A percentile compares a stretch with the other conserved stretches of the same genome.
Evolutionary conservation across 1,140 invertebrate species (phyloP).

Genomic region (Drosophila nebulosa): DNA sequence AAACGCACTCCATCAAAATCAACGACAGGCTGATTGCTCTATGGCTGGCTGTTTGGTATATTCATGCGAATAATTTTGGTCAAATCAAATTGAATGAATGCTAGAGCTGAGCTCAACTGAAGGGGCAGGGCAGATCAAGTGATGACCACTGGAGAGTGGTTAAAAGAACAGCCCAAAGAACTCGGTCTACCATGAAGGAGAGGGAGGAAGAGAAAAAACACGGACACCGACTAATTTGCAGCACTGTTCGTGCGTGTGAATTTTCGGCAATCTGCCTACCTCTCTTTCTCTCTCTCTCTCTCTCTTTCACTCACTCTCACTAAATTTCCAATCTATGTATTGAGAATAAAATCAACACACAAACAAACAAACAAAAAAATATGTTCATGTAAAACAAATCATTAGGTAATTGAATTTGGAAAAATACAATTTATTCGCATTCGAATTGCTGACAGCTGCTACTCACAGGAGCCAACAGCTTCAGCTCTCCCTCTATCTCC

Average conservation of each 20-base stretch:
- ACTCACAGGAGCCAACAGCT: slow-evolving; percentile 28
- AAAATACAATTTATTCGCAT: slow-evolving; percentile 68
- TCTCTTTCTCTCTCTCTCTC: background rate
- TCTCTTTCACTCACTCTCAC: background rate
- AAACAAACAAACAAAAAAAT: slow-evolving; percentile 31
- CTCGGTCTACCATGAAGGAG: background rate
- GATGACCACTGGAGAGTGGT: slow-evolving; percentile 14
- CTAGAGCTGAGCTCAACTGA: background rate
- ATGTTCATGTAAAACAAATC: slow-evolving; percentile 65
- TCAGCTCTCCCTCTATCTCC: too few relatives aligned
- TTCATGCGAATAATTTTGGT: slow-evolving; percentile 31
- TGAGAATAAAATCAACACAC: slow-evolving; percentile 3
- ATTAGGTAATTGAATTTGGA: slow-evolving; percentile 73
- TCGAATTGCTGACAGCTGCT: slow-evolving; percentile 66
- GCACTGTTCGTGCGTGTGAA: slow-evolving; percentile 64
- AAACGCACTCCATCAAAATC: slow-evolving; percentile 61
- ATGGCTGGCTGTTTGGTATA: background rate
- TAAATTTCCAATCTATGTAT: background rate
- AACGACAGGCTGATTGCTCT: slow-evolving; percentile 32
- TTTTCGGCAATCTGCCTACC: slow-evolving; percentile 28
- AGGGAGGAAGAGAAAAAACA: background rate
- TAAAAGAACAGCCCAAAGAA: slow-evolving; percentile 1
- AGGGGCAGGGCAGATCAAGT: background rate
- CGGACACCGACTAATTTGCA: slow-evolving; percentile 60
- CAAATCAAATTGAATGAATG: slow-evolving; percentile 46